Evolutionary conservation across 2,888 invertebrate species (phyloP).

Genomic region (Malachius bipustulatus): DNA sequence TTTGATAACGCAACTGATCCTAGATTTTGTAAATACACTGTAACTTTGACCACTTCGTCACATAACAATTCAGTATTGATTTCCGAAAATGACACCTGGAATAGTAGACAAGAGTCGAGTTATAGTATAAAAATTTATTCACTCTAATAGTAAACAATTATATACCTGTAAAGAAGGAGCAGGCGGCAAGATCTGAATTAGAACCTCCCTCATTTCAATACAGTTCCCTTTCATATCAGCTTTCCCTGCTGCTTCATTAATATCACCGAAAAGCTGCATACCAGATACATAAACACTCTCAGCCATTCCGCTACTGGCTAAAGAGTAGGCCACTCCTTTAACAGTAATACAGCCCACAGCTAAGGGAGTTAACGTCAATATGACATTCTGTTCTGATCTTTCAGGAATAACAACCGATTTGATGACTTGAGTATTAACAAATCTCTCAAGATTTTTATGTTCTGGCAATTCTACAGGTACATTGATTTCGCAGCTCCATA

Average conservation of each 20-base stretch:
- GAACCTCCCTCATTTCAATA: conserved; percentile 55
- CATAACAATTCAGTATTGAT: conserved; percentile 54
- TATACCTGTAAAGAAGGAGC: conserved; percentile 72
- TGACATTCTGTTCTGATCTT: conserved; percentile 48
- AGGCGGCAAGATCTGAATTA: conserved; percentile 62
- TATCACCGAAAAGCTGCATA: conserved; percentile 45
- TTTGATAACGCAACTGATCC: conserved; percentile 53
- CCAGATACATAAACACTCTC: conserved; percentile 44
- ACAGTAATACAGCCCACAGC: conserved; percentile 61
- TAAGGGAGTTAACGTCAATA: conserved; percentile 61
- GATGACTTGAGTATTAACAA: conserved; percentile 47
- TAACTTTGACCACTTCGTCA: conserved; percentile 59
- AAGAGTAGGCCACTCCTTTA: conserved; percentile 48
- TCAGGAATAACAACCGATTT: conserved; percentile 46
- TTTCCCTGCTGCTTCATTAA: conserved; percentile 15
- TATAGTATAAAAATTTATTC: conserved; percentile 10
- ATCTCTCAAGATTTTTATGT: conserved; percentile 33
- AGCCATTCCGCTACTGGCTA: conserved; percentile 27
- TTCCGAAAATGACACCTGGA: conserved; percentile 58
- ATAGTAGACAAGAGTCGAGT: conserved; percentile 16
- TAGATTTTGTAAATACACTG: conserved; percentile 55
- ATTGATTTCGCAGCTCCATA: conserved; percentile 54
- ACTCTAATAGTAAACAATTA: conserved; percentile 9
- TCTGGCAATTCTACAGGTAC: conserved; percentile 29
- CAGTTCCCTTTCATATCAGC: conserved; percentile 12